Base-by-base conservation (phyloP, 1,140 invertebrate genomes). In the Globodera rostochiensis region DNA sequence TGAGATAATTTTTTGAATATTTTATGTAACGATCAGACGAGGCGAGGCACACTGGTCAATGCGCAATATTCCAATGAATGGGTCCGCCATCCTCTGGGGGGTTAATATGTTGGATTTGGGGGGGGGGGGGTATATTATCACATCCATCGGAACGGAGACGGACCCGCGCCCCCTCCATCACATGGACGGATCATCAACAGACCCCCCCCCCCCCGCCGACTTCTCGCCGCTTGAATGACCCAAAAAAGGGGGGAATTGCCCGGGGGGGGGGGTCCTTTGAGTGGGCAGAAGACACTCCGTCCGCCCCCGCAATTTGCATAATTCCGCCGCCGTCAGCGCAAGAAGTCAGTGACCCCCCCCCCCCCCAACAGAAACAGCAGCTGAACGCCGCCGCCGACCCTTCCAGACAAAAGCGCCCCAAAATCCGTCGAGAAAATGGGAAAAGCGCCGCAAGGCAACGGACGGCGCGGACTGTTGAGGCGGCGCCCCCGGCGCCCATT, bases 11-110 rank as follows among this genome's bases (percentile, higher is more conserved):
- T 73, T 73, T 73, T 21, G 5, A 73, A 73, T 46, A 19, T n/a
- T 21, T 19, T 73, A 19, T 73, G 96, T 97, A 13, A 99, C 92
- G 85, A 93, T 94, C 47, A 97, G 91, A 47, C 96, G 98, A 9
- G 95, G 96, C 73, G 96, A 87, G 6, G 99, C n/a, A n/a, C 92
- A 21, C 97, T 98, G 92, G 94, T 99, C 69, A 98, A 87, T 25
- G 97, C 95, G 79, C 97, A 97, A 71, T 92, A 36, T 36, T 36
- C 25, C 25, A 36, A 36, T 86, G 69, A 95, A 86, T 1, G 97
- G 98, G 25, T 36, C 25, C 80, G 98, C 92, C 21, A 94, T 94
- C 71, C 95, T 95, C 94, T 90, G 82, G 89, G 11, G 13, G 15
- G 47, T 73, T 21, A 74, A 25, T 53, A 8, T 47, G 21, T 74